Base-by-base conservation (phyloP, 1,140 invertebrate species). In the Vanessa tameamea region DNA sequence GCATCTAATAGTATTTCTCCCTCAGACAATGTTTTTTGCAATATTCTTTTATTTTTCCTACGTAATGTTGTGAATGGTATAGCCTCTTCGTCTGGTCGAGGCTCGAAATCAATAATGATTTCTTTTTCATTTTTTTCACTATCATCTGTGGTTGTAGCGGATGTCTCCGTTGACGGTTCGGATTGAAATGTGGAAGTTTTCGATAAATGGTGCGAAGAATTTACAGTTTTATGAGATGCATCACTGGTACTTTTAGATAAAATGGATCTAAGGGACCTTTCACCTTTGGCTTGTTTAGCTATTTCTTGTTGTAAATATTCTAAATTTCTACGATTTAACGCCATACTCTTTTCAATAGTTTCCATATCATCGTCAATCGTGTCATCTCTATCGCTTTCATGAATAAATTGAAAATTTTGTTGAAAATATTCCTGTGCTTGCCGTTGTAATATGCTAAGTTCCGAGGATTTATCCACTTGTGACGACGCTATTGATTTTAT, bases 21-120 rank as follows among this genome's bases (percentile, higher is more conserved):
- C 86, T 97, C 96, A 0, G 96, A 97, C 47, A 96, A 88, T 0
- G 96, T 97, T 93, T 97, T 97, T 55, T 95, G 94, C 48, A 97
- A 87, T n/a, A 94, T 89, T 81, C 95, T 93, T 80, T 95, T 94
- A 84, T 94, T 93, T 81, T 94, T 94, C 73, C 93, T 90, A 37
- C 88, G 82, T 55, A 92, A 85, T 84, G 77, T 93, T 87, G 92
- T 92, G 81, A 94, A 93, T 63, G 94, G 90, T 79, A 92, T 91
- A 43, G 91, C 94, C 80, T 95, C 90, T 67, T 95, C 93, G 85
- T 95, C 92, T 2, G 96, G 93, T 59, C 96, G 95, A 13, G 96
- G 96, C 89, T 97, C 96, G 85, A 97, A 97, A 87, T 97, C 96
- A 77, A 97, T 97, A 61, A 97, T 95, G 71, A 97, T 97, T 91